A percentile compares a stretch with the other conserved stretches of the same genome.
phyloP scores from a whole-genome alignment of 2,797 vertebrate species.

The Buceros bicornis region DNA sequence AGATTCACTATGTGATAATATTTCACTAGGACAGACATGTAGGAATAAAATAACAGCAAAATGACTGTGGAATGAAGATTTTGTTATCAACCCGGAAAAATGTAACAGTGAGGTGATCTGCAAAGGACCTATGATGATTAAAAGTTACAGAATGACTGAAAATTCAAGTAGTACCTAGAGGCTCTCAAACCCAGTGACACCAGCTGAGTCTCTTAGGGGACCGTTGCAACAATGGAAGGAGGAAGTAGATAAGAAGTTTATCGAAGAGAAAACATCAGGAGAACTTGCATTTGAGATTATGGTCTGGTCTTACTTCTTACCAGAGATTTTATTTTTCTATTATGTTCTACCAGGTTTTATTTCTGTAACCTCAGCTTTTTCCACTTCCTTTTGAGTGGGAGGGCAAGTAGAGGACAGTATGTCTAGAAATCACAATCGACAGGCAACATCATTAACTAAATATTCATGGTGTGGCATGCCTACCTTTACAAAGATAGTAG shows the following conservation, averaged over 20 bases:
- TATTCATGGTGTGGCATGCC: conserved; percentile 18
- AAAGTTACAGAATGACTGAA: background rate
- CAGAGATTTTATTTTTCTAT: background rate
- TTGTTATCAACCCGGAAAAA: background rate
- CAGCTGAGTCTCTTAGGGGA: background rate
- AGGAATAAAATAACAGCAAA: background rate
- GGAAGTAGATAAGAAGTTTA: background rate
- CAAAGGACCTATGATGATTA: background rate
- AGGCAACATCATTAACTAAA: background rate
- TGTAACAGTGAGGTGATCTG: background rate
- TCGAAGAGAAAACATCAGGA: background rate
- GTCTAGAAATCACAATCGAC: background rate
- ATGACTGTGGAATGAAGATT: background rate
- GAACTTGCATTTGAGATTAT: background rate
- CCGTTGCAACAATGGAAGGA: background rate
- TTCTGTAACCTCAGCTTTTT: background rate
- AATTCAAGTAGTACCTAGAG: background rate
- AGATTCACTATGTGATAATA: background rate
- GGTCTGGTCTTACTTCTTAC: background rate
- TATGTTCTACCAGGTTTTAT: background rate
- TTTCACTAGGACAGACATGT: background rate
- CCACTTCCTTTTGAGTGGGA: background rate
- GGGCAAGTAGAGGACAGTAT: background rate
- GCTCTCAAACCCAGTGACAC: background rate
- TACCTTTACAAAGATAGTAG: conserved; percentile 99